Percentiles rank a stretch among this genome's conserved stretches.
Evolutionary conservation across 2,888 invertebrate species (phyloP).

Genomic region (Metellina segmentata): DNA sequence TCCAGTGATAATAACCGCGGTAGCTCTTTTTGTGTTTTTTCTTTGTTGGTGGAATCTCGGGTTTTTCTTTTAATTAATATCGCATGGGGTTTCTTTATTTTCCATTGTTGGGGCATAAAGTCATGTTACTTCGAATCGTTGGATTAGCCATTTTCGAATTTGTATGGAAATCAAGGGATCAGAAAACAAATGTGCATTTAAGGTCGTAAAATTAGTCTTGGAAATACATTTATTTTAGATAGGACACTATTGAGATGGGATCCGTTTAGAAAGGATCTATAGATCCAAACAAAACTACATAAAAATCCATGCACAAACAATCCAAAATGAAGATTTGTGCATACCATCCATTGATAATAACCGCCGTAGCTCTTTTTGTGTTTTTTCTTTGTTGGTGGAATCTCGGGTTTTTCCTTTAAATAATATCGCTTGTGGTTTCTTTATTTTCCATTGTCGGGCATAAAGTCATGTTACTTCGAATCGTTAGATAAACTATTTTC

Average conservation of each 20-base stretch:
- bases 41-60: constrained; percentile 8
- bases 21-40: constrained; percentile 23
- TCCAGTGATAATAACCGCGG: constrained; percentile 70
- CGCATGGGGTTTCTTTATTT: not conserved
- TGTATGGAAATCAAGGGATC: not conserved
- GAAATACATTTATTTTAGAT: no score
- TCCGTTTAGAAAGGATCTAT: no score
- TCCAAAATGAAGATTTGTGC: no score
- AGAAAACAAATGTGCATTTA: no score
- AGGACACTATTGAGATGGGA: no score
- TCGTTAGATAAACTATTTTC: not conserved
- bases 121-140: not conserved
- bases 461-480: not conserved
- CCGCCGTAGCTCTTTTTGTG: constrained; percentile 35
- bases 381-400: constrained; percentile 15
- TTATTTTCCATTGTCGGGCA: not conserved
- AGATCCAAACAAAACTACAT: no score
- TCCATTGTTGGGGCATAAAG: not conserved
- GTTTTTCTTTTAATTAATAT: constrained; percentile 41
- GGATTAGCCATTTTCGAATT: not conserved
- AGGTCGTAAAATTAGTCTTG: no score
- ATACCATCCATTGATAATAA: constrained; percentile 71
- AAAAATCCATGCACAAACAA: no score
- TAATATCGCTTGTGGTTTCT: not conserved
- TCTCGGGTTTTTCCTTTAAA: constrained; percentile 29